A percentile compares a stretch with the other conserved stretches of the same genome.
Conservation (phyloP, 2,797 vertebrate species). For the Poeciliopsis presidionis region DNA sequence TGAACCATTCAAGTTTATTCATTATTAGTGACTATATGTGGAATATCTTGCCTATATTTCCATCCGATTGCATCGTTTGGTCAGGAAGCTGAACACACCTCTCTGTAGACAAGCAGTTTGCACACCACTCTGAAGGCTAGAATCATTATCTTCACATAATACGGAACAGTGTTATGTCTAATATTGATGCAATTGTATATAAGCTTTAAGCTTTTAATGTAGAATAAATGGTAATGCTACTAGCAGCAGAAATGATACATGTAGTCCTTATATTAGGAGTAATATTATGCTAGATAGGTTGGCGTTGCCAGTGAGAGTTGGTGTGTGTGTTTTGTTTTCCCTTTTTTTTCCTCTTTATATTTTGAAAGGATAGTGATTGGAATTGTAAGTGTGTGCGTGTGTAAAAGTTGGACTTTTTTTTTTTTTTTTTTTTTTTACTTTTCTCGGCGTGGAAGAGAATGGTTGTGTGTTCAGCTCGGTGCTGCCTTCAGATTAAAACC, state of each 20-base stretch:
- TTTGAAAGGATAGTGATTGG: conserved; percentile 48
- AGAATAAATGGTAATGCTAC: conserved; percentile 75
- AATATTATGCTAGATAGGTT: conserved; percentile 73
- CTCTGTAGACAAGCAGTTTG: conserved; percentile 67
- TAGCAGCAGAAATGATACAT: conserved; percentile 77
- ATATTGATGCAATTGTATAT: conserved; percentile 79
- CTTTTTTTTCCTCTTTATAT: conserved; percentile 21
- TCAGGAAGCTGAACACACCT: conserved; percentile 56
- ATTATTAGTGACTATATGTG: conserved; percentile 34
- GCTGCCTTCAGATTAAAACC: conserved; percentile 55
- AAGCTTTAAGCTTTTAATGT: conserved; percentile 82
- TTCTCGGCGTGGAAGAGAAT: background rate
- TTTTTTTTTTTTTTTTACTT: background rate
- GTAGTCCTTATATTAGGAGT: conserved; percentile 84
- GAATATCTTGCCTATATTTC: conserved; percentile 20
- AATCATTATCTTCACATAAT: conserved; percentile 68
- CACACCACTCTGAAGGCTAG: conserved; percentile 59
- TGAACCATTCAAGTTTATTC: conserved; percentile 69
- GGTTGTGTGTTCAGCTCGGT: conserved; percentile 13
- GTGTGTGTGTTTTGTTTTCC: conserved; percentile 48
- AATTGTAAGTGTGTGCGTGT: conserved; percentile 45
- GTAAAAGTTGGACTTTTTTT: conserved; percentile 20
- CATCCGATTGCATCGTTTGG: conserved; percentile 46
- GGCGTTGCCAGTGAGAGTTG: conserved; percentile 75
- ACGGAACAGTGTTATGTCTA: conserved; percentile 74